Evolutionary conservation across 2,888 invertebrate genomes (phyloP), one percentile per base, ranked within the genome.

Genomic region (Leptodirus hochenwartii): DNA sequence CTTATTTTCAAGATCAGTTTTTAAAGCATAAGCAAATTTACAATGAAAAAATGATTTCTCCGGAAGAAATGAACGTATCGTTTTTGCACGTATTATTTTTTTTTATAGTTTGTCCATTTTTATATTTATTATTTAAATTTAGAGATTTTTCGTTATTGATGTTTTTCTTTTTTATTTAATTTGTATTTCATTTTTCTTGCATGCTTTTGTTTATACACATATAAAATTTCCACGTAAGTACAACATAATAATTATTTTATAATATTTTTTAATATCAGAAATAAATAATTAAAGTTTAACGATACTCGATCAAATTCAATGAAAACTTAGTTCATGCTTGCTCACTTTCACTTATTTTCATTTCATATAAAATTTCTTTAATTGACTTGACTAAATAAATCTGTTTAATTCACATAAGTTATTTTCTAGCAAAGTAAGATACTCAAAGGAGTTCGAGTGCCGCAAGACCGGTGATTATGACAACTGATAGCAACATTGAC

Each of bases 371-470:
- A 20, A 8, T 8, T 20, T 20, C n/a, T 8, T 8, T n/a, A n/a
- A 20, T n/a, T 6, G 6, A 24, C 10, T 6, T 10, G 11, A 9
- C 6, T 24, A 9, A 24, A 24, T 6, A 24, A 24, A 12, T 9
- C 6, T 24, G 11, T 9, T 24, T 4, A 15, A n/a, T 3, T 26
- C 22, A 11, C 25, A 10, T 14, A 14, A 27, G 31, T 22, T 10
- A 32, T 15, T 41, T 67, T 68, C 2, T 63, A 81, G 81, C 72
- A 71, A 47, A 77, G 78, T 55, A 80, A 80, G 64, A 69, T 79
- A 30, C 61, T 80, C 22, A 66, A 71, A 41, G 77, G 77, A 13
- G 62, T 72, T 33, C 65, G 77, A 40, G 71, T 81, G 42, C 81
- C 80, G 37, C 72, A 75, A 56, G 69, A 69, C 51, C 66, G 69